Evolutionary conservation across 2,888 invertebrate genomes (phyloP).

Genomic region (Cerastoderma edule): DNA sequence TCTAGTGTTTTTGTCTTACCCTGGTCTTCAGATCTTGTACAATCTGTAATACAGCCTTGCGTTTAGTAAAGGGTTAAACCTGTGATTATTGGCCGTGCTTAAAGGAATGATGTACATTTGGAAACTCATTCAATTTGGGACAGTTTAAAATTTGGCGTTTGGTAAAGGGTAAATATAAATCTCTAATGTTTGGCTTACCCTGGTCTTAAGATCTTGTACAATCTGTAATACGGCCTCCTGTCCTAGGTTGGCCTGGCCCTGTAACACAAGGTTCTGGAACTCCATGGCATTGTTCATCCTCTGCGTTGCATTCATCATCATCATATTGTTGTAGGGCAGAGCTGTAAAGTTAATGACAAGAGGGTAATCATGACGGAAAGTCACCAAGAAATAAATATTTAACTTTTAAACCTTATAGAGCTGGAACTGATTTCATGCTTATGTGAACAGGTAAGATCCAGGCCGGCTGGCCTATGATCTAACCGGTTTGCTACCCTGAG

Average conservation of each 20-base stretch:
- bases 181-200: conserved; percentile 56
- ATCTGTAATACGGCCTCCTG: conserved; percentile 65
- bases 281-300: conserved; percentile 38
- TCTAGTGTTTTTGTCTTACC: conserved; percentile 54
- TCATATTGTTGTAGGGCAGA: too few relatives aligned
- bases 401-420: too few relatives aligned
- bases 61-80: conserved; percentile 52
- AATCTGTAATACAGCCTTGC: conserved; percentile 64
- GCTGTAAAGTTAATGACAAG: too few relatives aligned
- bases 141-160: too few relatives aligned
- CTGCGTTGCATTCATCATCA: conserved; percentile 9
- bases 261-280: conserved; percentile 54
- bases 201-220: conserved; percentile 69
- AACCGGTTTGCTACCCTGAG: too few relatives aligned
- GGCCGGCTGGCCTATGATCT: too few relatives aligned
- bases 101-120: neutral
- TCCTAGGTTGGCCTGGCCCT: conserved; percentile 57
- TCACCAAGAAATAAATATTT: too few relatives aligned
- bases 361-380: too few relatives aligned
- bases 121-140: neutral
- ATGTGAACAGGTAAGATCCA: too few relatives aligned
- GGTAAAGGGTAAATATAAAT: too few relatives aligned
- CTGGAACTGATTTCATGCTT: too few relatives aligned
- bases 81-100: too few relatives aligned
- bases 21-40: conserved; percentile 70